These are phyloP conservation scores for Lacerta bilineata DNA, from an alignment of 2,797 vertebrate species.

Conservation along the genomic window DNA sequence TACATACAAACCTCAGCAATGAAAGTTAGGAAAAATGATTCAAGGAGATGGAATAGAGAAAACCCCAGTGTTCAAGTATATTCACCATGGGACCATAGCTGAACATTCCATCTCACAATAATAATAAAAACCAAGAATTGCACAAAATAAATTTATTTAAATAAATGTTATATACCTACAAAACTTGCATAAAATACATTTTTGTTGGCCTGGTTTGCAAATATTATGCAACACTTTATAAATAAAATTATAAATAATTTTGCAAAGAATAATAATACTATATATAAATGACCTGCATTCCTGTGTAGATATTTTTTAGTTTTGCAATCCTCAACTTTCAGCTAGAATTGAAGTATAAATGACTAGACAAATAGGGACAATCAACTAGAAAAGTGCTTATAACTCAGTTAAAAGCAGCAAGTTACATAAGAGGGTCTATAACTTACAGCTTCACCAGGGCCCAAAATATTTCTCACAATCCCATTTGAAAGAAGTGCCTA, in stretches of 20 bases:
- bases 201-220: background rate
- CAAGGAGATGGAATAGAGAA: background rate
- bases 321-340: background rate
- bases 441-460: background rate
- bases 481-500: background rate
- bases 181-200: slow-evolving; percentile 15
- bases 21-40: background rate
- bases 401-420: background rate
- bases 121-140: background rate
- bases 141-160: slow-evolving; percentile 52
- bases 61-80: background rate
- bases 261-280: background rate
- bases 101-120: background rate
- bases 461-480: background rate
- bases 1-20: background rate
- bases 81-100: background rate
- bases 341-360: background rate
- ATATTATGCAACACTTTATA: background rate
- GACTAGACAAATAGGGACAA: background rate
- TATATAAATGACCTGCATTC: background rate
- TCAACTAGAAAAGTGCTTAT: background rate
- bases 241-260: background rate
- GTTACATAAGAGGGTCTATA: background rate
- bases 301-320: background rate
- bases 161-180: slow-evolving; percentile 35